Conservation (phyloP, 1,140 invertebrate genomes). For the Pseudomyrmex flavicornis region DNA sequence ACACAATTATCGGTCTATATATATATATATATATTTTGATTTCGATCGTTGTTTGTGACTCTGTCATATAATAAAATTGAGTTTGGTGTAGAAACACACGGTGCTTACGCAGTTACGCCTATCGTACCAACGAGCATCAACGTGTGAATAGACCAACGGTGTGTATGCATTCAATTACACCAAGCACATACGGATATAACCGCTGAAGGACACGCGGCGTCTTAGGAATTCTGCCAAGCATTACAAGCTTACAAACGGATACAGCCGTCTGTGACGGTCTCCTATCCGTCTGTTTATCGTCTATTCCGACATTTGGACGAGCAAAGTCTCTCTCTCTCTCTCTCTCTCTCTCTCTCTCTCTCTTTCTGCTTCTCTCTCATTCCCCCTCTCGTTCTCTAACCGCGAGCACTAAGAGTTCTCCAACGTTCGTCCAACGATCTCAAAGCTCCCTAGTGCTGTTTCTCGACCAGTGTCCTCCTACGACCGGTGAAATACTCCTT, state of each 20-base stretch:
- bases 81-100: slow-evolving; percentile 42
- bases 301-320: slow-evolving; percentile 73
- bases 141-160: slow-evolving; percentile 27
- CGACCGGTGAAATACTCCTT: slow-evolving; percentile 53
- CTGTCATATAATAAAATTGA: slow-evolving; percentile 57
- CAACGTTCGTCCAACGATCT: slow-evolving; percentile 59
- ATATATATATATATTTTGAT: not conserved
- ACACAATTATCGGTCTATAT: not conserved
- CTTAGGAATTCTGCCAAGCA: slow-evolving; percentile 70
- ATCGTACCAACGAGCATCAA: slow-evolving; percentile 27
- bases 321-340: slow-evolving; percentile 48
- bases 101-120: slow-evolving; percentile 27
- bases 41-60: slow-evolving; percentile 24
- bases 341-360: slow-evolving; percentile 37
- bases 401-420: slow-evolving; percentile 56
- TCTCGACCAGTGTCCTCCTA: slow-evolving; percentile 47
- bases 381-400: slow-evolving; percentile 46
- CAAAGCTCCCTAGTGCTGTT: slow-evolving; percentile 70
- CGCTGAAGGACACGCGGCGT: slow-evolving; percentile 64
- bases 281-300: slow-evolving; percentile 75
- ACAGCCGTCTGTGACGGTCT: slow-evolving; percentile 66
- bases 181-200: slow-evolving; percentile 70
- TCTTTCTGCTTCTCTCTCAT: slow-evolving; percentile 12
- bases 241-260: slow-evolving; percentile 72
- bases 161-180: slow-evolving; percentile 80